Percentiles rank a stretch among this genome's conserved stretches.
Evolutionary conservation across 2,797 vertebrate species (phyloP).

Genomic region (Cryptoprocta ferox): DNA sequence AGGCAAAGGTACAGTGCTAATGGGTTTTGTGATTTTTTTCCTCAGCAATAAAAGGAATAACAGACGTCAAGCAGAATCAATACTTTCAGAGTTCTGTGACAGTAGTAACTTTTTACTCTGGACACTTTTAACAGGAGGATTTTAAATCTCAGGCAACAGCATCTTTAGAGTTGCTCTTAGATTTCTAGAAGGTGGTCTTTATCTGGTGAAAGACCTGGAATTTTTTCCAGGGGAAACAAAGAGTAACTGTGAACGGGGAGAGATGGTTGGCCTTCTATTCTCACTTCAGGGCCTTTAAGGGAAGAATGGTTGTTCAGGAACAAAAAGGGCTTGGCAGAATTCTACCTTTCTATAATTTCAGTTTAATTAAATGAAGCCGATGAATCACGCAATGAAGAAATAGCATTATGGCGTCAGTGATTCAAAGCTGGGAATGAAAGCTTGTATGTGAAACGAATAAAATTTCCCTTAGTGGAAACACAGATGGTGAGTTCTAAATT

Average conservation of each 20-base stretch:
- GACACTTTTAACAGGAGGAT: not conserved
- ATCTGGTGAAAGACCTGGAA: not conserved
- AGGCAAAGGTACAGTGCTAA: not conserved
- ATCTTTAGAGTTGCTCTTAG: not conserved
- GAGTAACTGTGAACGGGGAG: not conserved
- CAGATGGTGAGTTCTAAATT: not conserved
- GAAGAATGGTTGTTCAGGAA: not conserved
- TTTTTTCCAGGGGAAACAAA: not conserved
- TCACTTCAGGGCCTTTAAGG: not conserved
- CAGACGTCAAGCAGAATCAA: not conserved
- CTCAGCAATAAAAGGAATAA: not conserved
- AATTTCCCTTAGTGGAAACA: not conserved
- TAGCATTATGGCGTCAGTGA: not conserved
- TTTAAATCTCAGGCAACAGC: not conserved
- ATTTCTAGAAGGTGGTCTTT: not conserved
- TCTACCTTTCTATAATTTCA: not conserved
- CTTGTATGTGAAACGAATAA: not conserved
- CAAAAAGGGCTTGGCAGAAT: not conserved
- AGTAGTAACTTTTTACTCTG: not conserved
- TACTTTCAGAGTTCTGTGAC: not conserved
- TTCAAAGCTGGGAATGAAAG: not conserved
- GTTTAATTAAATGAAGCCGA: not conserved
- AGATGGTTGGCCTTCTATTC: not conserved
- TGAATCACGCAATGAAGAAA: not conserved
- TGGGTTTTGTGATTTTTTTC: not conserved